Evolutionary conservation across 2,113 vertebrate genomes (phyloP).

Genomic region (Irena cyanogastra): DNA sequence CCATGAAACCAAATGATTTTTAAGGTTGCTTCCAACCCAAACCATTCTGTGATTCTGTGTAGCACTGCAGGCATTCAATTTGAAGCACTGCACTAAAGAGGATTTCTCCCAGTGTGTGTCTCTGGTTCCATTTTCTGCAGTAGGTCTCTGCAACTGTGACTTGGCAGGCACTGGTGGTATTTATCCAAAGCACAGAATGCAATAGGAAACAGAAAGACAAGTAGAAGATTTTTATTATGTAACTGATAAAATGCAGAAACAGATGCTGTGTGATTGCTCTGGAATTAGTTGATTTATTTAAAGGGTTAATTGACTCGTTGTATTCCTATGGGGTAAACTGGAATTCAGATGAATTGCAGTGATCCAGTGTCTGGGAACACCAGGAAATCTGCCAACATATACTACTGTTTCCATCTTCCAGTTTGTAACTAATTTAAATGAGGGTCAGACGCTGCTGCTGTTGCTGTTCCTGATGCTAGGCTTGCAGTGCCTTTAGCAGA

Average conservation of each 20-base stretch:
- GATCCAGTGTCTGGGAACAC: not conserved
- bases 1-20: constrained; percentile 6
- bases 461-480: not conserved
- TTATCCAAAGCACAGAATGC: not conserved
- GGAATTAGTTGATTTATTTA: constrained; percentile 25
- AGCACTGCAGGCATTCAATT: constrained; percentile 51
- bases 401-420: not conserved
- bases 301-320: constrained; percentile 42
- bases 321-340: not conserved
- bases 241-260: constrained; percentile 39
- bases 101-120: constrained; percentile 20
- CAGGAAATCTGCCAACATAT: constrained; percentile 13
- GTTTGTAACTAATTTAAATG: not conserved
- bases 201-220: constrained; percentile 15
- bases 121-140: constrained; percentile 37
- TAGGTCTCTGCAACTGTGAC: constrained; percentile 8
- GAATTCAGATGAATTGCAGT: constrained; percentile 14
- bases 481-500: not conserved
- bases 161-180: constrained; percentile 18
- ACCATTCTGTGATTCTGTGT: not conserved
- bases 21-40: not conserved
- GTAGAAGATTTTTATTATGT: constrained; percentile 35
- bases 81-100: constrained; percentile 34
- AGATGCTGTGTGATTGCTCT: not conserved
- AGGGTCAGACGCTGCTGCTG: not conserved